Evolutionary conservation across 2,797 vertebrate genomes (phyloP), one percentile per base, ranked within the genome.

Genomic region (Lagocephalus sceleratus): DNA sequence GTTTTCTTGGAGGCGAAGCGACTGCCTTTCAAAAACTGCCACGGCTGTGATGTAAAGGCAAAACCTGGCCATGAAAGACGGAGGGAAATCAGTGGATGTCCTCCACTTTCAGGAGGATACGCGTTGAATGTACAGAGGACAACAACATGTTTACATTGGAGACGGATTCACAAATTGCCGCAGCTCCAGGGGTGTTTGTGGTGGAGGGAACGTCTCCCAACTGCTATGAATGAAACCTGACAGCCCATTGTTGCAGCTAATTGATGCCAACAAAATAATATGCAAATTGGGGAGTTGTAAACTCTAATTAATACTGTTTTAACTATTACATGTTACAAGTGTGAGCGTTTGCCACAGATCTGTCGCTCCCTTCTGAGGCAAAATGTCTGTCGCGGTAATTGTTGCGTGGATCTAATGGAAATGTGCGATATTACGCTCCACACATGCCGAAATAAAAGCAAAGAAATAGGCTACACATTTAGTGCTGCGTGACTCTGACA

Each of bases 1-100:
- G 76, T 80, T 76, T 82, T 70, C 60, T 71, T 32, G 53, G 52
- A 65, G 66, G 60, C 68, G 57, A 49, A 20, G 46, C 47, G 61
- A 73, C 83, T 85, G 71, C 63, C 52, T 86, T 88, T 86, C 85
- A 85, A 86, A 16, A 82, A 85, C 81, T 81, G 78, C 79, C 82
- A 82, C 83, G 81, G 87, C 77, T 86, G 80, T 76, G 76, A 68
- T 53, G 65, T 64, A 57, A 73, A 63, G 54, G 62, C 74, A 66
- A 57, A 81, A 63, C 54, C 75, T 75, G 46, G 38, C 54, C 32
- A 57, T 55, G 7, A 64, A 64, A 70, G 51, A 58, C 20, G 26
- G 50, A 9, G 43, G 54, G 39, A 59, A 42, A 73, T 75, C 43
- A 71, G 46, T 25, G 19, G 54, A 63, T 48, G 58, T 64, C 60